phyloP scores from a whole-genome alignment of 2,797 vertebrate species.

The Leucoraja ocellata region DNA sequence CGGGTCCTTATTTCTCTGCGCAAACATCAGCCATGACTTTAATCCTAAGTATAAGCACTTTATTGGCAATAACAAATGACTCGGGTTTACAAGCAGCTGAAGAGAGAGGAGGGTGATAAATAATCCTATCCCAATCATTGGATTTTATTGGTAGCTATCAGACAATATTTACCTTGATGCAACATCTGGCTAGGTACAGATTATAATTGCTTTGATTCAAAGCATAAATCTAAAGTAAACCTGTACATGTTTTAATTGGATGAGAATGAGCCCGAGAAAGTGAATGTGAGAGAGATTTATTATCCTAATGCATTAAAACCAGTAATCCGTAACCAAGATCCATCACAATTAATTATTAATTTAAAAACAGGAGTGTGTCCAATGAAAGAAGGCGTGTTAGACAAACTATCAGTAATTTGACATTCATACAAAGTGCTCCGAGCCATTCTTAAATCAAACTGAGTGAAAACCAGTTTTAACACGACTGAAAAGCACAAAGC shows the following conservation, averaged over 20 bases:
- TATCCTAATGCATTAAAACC: background rate
- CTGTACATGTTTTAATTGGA: background rate
- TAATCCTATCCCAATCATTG: background rate
- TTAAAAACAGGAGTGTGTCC: background rate
- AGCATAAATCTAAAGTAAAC: constrained; percentile 2
- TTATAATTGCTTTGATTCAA: constrained; percentile 12
- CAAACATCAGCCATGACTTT: no score
- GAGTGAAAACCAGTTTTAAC: background rate
- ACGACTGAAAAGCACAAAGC: background rate
- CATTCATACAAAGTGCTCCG: background rate
- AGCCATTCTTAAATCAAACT: background rate
- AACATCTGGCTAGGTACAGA: background rate
- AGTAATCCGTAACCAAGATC: background rate
- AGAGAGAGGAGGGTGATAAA: background rate
- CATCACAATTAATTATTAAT: constrained; percentile 35
- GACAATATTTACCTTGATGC: background rate
- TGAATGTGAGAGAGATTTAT: background rate
- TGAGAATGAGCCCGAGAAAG: background rate
- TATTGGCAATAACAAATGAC: background rate
- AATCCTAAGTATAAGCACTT: background rate
- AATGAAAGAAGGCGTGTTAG: background rate
- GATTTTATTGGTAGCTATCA: background rate
- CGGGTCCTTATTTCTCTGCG: background rate
- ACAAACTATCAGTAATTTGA: background rate
- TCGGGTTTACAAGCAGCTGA: background rate